These are phyloP conservation scores for Brachionichthys hirsutus DNA, from an alignment of 2,113 vertebrate genomes.

Conservation along the genomic window DNA sequence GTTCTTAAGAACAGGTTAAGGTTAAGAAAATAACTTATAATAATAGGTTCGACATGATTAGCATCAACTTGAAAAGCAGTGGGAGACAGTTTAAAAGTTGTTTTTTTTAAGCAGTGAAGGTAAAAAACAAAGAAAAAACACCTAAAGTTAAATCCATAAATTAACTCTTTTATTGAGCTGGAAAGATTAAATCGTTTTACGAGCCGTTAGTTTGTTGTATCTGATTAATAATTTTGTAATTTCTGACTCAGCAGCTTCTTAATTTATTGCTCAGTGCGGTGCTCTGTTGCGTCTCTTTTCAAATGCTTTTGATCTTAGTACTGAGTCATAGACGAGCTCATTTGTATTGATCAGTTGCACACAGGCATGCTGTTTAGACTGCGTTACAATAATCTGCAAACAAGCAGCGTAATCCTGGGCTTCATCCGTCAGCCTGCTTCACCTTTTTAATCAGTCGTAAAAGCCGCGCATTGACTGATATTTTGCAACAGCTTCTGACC, in stretches of 20 bases:
- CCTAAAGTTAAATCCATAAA: not conserved
- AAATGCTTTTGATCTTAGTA: constrained; percentile 20
- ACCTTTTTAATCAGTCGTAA: constrained; percentile 24
- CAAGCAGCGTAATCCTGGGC: not conserved
- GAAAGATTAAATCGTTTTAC: not conserved
- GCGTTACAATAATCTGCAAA: constrained; percentile 7
- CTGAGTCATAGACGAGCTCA: not conserved
- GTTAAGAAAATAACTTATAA: not conserved
- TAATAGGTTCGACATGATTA: too few relatives aligned
- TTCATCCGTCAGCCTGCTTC: not conserved
- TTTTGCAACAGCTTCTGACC: constrained; percentile 49
- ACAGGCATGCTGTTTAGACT: not conserved
- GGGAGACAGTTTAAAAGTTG: too few relatives aligned
- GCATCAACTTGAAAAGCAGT: too few relatives aligned
- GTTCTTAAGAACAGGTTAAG: not conserved
- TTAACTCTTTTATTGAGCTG: not conserved
- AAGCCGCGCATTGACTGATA: constrained; percentile 6
- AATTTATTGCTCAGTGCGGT: not conserved
- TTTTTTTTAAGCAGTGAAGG: too few relatives aligned
- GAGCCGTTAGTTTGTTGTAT: not conserved
- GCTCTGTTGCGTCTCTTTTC: not conserved
- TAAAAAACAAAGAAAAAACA: too few relatives aligned
- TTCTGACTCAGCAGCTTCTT: not conserved
- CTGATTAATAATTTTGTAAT: not conserved
- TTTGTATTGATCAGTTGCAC: not conserved